These are phyloP conservation scores for Drosophila pseudoobscura DNA, from an alignment of 1,140 invertebrate species.

Conservation along the genomic window DNA sequence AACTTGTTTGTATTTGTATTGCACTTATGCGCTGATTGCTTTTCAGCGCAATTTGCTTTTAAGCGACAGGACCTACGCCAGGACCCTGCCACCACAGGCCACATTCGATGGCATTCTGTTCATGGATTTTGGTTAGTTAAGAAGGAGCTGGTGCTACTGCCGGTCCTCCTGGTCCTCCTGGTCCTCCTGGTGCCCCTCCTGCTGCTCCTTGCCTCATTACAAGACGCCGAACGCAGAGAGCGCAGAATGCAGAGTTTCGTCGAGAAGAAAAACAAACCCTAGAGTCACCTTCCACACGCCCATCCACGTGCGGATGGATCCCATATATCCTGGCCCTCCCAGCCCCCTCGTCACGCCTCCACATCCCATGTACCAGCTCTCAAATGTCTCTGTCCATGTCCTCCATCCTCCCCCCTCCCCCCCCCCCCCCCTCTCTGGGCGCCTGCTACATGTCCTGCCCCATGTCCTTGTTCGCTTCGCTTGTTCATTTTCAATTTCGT, in stretches of 20 bases:
- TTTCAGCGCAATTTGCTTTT: constrained; percentile 70
- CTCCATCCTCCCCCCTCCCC: too few species aligned
- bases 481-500: constrained; percentile 69
- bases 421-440: too few species aligned
- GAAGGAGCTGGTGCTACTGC: constrained; percentile 23
- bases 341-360: too few species aligned
- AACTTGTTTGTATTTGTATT: constrained; percentile 72
- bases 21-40: constrained; percentile 70
- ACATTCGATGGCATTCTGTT: neutral
- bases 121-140: constrained; percentile 55
- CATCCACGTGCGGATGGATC: neutral
- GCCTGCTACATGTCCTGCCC: too few species aligned
- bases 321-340: constrained; percentile 16
- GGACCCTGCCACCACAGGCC: neutral
- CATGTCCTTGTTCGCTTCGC: constrained; percentile 50
- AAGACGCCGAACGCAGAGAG: constrained; percentile 12
- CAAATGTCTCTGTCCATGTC: constrained; percentile 4
- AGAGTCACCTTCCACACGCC: constrained; percentile 22
- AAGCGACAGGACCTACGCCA: constrained; percentile 24
- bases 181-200: neutral
- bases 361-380: constrained; percentile 1
- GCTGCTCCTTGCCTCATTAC: constrained; percentile 33
- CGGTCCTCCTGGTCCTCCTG: neutral
- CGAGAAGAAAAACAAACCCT: constrained; percentile 28
- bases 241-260: constrained; percentile 9